Evolutionary conservation across 2,888 invertebrate species (phyloP), one percentile per base, ranked within the genome.

Genomic region (Caenorhabditis macrosperma): DNA sequence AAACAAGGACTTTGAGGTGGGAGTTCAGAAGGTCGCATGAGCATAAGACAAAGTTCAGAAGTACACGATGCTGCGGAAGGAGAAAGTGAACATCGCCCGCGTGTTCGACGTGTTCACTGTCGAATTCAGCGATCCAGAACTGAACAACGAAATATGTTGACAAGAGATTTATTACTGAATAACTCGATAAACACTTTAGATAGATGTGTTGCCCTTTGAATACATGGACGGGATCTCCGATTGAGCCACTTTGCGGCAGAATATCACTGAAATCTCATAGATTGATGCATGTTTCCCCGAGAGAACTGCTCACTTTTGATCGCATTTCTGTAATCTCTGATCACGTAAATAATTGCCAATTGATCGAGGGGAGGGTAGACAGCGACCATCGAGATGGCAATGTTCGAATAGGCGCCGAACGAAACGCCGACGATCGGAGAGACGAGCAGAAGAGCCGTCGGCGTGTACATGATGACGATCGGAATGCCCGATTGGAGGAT

Each of bases 361-460:
- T 69, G 77, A 46, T 77, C 77, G 15, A 77, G 46, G 26, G 64
- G 63, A n/a, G 77, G 77, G 41, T 77, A 77, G 7, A 77, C 64
- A 7, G 69, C 38, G 2, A 69, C 54, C 50, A 57, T 50, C 0
- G 54, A 46, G 12, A 71, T 63, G 15, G 69, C 50, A 17, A 77
- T 69, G 33, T 71, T 77, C 12, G 64, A 60, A 24, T 64, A 69
- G 5, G 77, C 61, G 26, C 77, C 77, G 30, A 77, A 63, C 12
- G 60, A 66, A 24, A 77, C 33, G 10, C 64, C 69, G 30, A 77
- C 46, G 6, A 77, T 33, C 9, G 77, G 77, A 12, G 69, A 64
- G 17, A 71, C 48, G 6, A 77, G 57, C 5, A 77, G 57, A 22
- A 77, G 52, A 9, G 63, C 77, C 3, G 59, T 59, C 46, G 77